Percentiles rank a stretch among this genome's conserved stretches.
These are phyloP conservation scores for Hucho hucho DNA, from an alignment of 2,113 vertebrate genomes.

Conservation along the genomic window DNA sequence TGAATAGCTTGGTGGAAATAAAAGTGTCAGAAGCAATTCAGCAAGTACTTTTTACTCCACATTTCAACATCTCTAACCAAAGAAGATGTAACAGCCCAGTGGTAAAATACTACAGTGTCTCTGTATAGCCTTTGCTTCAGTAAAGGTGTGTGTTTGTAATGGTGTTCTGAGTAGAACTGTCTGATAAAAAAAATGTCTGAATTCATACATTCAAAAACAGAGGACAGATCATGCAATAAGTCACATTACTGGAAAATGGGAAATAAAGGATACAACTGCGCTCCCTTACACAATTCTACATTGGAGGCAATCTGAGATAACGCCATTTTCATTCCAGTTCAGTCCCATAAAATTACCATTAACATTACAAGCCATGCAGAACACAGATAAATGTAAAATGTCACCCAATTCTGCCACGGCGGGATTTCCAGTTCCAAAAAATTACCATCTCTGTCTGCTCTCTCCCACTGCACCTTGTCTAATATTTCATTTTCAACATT, in stretches of 20 bases:
- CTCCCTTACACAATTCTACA: slow-evolving; percentile 92
- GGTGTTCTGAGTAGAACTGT: slow-evolving; percentile 45
- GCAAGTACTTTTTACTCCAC: background rate
- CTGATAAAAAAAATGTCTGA: slow-evolving; percentile 75
- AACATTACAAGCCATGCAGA: slow-evolving; percentile 99
- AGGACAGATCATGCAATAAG: slow-evolving; percentile 87
- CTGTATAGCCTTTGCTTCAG: background rate
- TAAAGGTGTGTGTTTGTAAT: slow-evolving; percentile 33
- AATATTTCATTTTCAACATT: slow-evolving; percentile 99
- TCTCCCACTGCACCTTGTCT: slow-evolving; percentile 84
- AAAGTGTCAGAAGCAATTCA: slow-evolving; percentile 5
- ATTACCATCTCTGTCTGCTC: slow-evolving; percentile 93
- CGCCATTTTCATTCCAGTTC: slow-evolving; percentile 93
- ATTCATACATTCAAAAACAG: slow-evolving; percentile 82
- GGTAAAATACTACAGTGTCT: slow-evolving; percentile 48
- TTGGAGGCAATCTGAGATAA: slow-evolving; percentile 95
- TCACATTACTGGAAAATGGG: slow-evolving; percentile 88
- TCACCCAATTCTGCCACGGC: slow-evolving; percentile 97
- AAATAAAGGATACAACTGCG: slow-evolving; percentile 87
- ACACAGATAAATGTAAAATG: slow-evolving; percentile 99
- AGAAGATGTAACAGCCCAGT: slow-evolving; percentile 33
- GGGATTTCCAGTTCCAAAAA: slow-evolving; percentile 95
- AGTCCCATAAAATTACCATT: slow-evolving; percentile 99
- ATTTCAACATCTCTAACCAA: background rate
- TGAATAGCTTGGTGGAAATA: background rate